A percentile compares a stretch with the other conserved stretches of the same genome.
Evolutionary conservation across 1,140 invertebrate genomes (phyloP).

Genomic region (Dreissena rostriformis): DNA sequence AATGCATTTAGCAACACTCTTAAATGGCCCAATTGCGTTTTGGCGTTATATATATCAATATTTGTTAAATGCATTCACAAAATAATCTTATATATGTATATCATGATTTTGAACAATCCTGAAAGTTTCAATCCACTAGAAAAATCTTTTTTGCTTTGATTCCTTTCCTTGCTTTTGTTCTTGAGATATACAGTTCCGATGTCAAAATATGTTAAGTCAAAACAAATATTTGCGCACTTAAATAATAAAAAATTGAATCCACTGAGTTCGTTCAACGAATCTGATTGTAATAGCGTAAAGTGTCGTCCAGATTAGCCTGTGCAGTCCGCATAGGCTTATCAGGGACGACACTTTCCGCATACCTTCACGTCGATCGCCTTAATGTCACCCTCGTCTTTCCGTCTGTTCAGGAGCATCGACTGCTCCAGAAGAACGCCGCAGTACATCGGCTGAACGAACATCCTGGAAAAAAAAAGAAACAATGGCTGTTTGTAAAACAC

Average conservation of each 20-base stretch:
- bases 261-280: too few species aligned
- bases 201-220: too few species aligned
- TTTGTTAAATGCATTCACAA: not conserved
- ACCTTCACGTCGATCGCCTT: conserved; percentile 48
- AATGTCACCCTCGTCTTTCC: conserved; percentile 90
- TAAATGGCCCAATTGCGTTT: not conserved
- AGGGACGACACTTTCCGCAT: not conserved
- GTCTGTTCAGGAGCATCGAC: conserved; percentile 96
- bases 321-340: not conserved
- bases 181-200: too few species aligned
- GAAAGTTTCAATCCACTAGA: too few species aligned
- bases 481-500: too few species aligned
- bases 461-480: conserved; percentile 71
- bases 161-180: too few species aligned
- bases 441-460: conserved; percentile 98
- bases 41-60: not conserved
- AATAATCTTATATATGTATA: too few species aligned
- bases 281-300: not conserved
- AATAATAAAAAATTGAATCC: too few species aligned
- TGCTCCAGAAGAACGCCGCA: conserved; percentile 96
- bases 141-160: too few species aligned
- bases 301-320: not conserved
- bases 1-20: not conserved
- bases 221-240: too few species aligned
- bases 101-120: too few species aligned